Evolutionary conservation across 2,113 vertebrate genomes (phyloP), one percentile per base, ranked within the genome.

Genomic region (Laterallus jamaicensis): DNA sequence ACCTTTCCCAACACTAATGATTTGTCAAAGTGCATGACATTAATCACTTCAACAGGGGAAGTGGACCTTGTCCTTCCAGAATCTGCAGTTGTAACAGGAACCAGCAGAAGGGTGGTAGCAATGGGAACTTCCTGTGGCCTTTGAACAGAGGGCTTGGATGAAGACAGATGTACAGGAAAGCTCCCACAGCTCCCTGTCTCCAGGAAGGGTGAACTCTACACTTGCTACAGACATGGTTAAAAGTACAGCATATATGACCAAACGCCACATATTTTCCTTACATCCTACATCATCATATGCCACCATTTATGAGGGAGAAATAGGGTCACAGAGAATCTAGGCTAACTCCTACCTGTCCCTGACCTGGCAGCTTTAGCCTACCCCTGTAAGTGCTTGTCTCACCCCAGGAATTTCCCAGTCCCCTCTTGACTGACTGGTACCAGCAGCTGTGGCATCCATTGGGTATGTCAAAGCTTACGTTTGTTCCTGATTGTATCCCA

Each of bases 261-360:
- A 98, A 92, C 98, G 98, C 97, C 98, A 99, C 40, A 98, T 98
- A 91, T 98, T 98, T 94, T 99, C 98, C 85, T 99, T 99, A 32
- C 97, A 97, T 98, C 92, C 39, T 98, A 86, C 70, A 98, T 98
- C 86, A 98, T 97, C 95, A 98, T 74, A 98, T 97, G 67, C 98
- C 99, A 90, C 98, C 98, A 40, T 98, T 98, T 98, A 97, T 98
- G 29, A 59, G 62, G 98, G 98, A 59, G 98, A 98, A 44, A 98
- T 98, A 44, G 98, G 98, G 49, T 98, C 98, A 98, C 98, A 98
- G 55, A 98, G 96, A 6, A 98, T 40, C 98, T 71, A 99, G 98
- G 88, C 98, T 98, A 98, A 97, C 98, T 98, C 98, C 98, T 64
- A 99, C 88, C 59, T 98, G 97, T 80, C 96, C 97, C 98, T 91